Evolutionary conservation across 1,140 invertebrate genomes (phyloP).

Genomic region (Meteorus sp.): DNA sequence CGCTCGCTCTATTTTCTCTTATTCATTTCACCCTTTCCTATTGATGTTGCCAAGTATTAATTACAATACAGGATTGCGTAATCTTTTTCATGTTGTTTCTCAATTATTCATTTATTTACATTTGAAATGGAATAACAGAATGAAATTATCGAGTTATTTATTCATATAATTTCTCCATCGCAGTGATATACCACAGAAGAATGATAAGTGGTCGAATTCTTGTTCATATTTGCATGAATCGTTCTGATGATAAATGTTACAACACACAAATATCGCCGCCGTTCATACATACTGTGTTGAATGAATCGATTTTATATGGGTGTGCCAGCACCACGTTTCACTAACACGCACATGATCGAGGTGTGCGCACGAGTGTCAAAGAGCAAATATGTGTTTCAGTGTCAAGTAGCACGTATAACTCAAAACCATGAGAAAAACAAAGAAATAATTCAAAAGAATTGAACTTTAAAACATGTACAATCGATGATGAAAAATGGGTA

Average conservation of each 20-base stretch:
- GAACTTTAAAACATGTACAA: not conserved
- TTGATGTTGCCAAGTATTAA: too few species aligned
- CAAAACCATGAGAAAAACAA: not conserved
- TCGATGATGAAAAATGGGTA: too few species aligned
- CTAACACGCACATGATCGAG: constrained; percentile 31
- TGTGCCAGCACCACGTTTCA: constrained; percentile 13
- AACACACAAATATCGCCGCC: not conserved
- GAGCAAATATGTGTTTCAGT: constrained; percentile 44
- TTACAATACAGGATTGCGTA: too few species aligned
- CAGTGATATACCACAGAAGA: not conserved
- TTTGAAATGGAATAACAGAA: too few species aligned
- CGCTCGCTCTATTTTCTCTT: too few species aligned
- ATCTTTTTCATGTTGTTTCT: too few species aligned
- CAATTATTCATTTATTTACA: too few species aligned
- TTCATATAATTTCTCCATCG: not conserved
- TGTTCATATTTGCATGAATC: too few species aligned
- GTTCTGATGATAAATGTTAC: not conserved
- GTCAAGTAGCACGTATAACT: constrained; percentile 31
- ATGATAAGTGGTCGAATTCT: not conserved
- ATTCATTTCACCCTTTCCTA: too few species aligned
- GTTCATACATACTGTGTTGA: not conserved
- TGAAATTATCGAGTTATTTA: too few species aligned
- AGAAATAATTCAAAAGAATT: not conserved
- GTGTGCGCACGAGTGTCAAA: constrained; percentile 35
- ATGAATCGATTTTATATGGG: constrained; percentile 11